Conservation (phyloP, 2,888 invertebrate genomes). For the Anagyrus pseudococci region DNA sequence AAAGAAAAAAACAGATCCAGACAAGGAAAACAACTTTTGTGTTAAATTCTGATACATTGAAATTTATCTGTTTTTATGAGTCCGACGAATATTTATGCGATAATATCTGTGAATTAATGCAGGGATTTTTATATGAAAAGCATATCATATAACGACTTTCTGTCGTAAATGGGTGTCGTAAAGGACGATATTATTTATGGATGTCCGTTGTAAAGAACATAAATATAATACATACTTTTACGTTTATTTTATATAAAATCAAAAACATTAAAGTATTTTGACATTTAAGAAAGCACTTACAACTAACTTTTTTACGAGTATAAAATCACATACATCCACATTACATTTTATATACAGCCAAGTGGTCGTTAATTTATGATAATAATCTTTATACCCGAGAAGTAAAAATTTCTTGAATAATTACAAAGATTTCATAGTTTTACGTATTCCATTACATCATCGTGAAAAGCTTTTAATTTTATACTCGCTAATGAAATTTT, state of each 20-base stretch:
- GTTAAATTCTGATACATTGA: slow-evolving; percentile 28
- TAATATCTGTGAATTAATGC: slow-evolving; percentile 31
- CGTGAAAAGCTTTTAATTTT: too few species aligned
- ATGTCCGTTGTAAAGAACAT: slow-evolving; percentile 25
- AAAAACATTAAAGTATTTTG: slow-evolving; percentile 24
- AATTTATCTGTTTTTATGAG: slow-evolving; percentile 30
- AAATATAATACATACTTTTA: slow-evolving; percentile 29
- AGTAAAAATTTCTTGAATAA: too few species aligned
- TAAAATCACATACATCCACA: too few species aligned
- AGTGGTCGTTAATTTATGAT: too few species aligned
- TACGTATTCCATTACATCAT: too few species aligned
- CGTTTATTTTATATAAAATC: slow-evolving; percentile 25
- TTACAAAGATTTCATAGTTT: too few species aligned
- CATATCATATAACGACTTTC: slow-evolving; percentile 32
- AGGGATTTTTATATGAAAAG: slow-evolving; percentile 29
- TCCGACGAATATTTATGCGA: slow-evolving; percentile 20
- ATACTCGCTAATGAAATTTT: too few species aligned
- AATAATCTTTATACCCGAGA: too few species aligned
- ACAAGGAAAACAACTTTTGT: slow-evolving; percentile 15
- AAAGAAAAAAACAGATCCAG: slow-evolving; percentile 19
- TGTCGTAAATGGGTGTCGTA: slow-evolving; percentile 32
- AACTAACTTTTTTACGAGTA: too few species aligned
- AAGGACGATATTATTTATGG: slow-evolving; percentile 31
- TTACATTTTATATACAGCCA: too few species aligned
- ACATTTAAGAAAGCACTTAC: slow-evolving; percentile 25